These are phyloP conservation scores for Scrobipalpa atriplicella DNA, from an alignment of 2,888 invertebrate species.

Conservation along the genomic window DNA sequence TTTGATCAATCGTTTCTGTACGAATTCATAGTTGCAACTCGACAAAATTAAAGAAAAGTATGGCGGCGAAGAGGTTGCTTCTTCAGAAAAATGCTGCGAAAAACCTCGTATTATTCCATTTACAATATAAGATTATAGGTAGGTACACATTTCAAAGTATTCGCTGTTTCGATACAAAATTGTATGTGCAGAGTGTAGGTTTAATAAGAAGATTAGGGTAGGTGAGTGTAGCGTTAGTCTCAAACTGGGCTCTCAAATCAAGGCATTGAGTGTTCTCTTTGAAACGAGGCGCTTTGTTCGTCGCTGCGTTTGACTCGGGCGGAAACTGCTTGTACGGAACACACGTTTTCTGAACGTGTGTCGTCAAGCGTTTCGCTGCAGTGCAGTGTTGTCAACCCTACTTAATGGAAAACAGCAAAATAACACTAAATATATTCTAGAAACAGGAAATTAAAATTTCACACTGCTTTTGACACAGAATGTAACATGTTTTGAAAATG, in stretches of 20 bases:
- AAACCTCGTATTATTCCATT: conserved; percentile 12
- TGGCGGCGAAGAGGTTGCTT: neutral
- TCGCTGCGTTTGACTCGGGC: conserved; percentile 10
- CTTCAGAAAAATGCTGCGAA: neutral
- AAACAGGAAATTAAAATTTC: no score
- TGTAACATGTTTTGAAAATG: no score
- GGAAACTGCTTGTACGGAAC: conserved; percentile 7
- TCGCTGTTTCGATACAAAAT: neutral
- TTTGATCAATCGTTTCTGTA: neutral
- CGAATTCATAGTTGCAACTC: neutral
- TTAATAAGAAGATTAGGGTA: neutral
- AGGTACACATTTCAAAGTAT: neutral
- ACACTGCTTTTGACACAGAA: no score
- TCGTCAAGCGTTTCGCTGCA: neutral
- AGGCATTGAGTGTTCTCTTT: conserved; percentile 2
- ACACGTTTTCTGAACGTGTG: neutral
- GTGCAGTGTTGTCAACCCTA: neutral
- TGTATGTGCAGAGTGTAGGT: neutral
- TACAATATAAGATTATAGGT: neutral
- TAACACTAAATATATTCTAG: no score
- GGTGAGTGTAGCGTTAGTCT: neutral
- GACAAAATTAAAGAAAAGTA: neutral
- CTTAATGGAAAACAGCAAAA: neutral
- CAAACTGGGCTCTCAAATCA: neutral
- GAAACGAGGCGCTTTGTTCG: conserved; percentile 8